Percentiles rank a stretch among this genome's conserved stretches.
Evolutionary conservation across 2,888 invertebrate species (phyloP).

Genomic region (Notocelia uddmanniana): DNA sequence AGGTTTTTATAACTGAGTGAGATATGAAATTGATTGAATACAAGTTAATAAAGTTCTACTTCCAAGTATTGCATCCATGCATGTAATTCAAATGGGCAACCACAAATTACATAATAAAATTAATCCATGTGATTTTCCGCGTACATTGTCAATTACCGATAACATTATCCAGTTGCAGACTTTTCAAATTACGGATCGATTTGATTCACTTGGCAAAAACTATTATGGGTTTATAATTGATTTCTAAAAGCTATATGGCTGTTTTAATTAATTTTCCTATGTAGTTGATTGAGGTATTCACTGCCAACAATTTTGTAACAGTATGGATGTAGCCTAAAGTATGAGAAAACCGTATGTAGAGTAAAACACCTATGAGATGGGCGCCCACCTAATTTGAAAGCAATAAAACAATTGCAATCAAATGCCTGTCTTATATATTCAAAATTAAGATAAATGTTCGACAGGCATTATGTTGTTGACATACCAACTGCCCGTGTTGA

Average conservation of each 20-base stretch:
- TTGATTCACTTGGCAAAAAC: conserved; percentile 11
- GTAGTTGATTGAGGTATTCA: not conserved
- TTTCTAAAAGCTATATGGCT: conserved; percentile 3
- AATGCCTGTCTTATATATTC: too few relatives aligned
- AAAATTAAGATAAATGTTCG: too few relatives aligned
- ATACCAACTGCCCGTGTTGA: too few relatives aligned
- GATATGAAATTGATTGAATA: not conserved
- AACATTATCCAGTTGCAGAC: conserved; percentile 2
- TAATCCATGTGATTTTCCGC: conserved; percentile 14
- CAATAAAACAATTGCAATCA: too few relatives aligned
- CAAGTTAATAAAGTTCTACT: not conserved
- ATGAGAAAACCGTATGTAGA: too few relatives aligned
- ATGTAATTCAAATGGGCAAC: not conserved
- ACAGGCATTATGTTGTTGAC: too few relatives aligned
- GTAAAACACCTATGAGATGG: too few relatives aligned
- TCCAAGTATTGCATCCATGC: not conserved
- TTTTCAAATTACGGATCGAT: conserved; percentile 23
- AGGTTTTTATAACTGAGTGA: too few relatives aligned
- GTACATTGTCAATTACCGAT: not conserved
- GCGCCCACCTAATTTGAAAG: too few relatives aligned
- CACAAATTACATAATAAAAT: not conserved
- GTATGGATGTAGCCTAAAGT: too few relatives aligned
- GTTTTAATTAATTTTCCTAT: conserved; percentile 2
- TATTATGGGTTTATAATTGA: conserved; percentile 9
- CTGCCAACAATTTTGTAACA: too few relatives aligned